Base-by-base conservation (phyloP, 2,797 vertebrate genomes). In the Nannoperca australis region DNA sequence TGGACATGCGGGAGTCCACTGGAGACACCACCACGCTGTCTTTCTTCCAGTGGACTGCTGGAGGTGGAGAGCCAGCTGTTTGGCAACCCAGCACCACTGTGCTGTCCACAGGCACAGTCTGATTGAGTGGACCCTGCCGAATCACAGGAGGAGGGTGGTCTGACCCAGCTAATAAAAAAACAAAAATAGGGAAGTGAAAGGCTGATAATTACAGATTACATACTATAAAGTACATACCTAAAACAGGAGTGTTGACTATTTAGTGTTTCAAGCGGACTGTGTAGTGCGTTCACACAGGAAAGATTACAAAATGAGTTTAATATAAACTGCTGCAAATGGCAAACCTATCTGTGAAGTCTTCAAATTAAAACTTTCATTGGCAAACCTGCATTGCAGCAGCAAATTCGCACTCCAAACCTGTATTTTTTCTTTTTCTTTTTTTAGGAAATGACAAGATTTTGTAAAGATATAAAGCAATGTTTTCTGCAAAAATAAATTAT, bases 81-180 rank as follows among this genome's bases (percentile, higher is more conserved):
- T 96, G 83, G 70, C 98, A 99, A 66, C 86, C 94, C 75, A 99
- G 93, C 0, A 94, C 85, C 62, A 97, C 95, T 7, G 96, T 97
- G 68, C 97, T 96, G 87, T 98, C 97, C 66, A 98, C 97, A 40
- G 97, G 95, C 44, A 97, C 96, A 0, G 97, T 99, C 90, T 98
- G 97, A 88, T 99, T 99, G 85, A 95, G 88, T 8, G 98, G 98
- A 70, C 97, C 97, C 84, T 98, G 97, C 14, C 96, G 96, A 78
- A 99, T 99, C 82, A 99, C 96, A 4, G 98, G 98, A 66, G 97
- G 98, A 84, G 96, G 97, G 53, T 97, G 95, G 85, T 98, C 97
- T 34, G 96, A 96, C 78, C 97, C 96, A 85, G 96, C 97, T 94
- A 69, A 36, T 22, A 20, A 49, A 51, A 61, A 8, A 14, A 61